phyloP scores from a whole-genome alignment of 1,140 invertebrate species.

The Acromyrmex charruanus region DNA sequence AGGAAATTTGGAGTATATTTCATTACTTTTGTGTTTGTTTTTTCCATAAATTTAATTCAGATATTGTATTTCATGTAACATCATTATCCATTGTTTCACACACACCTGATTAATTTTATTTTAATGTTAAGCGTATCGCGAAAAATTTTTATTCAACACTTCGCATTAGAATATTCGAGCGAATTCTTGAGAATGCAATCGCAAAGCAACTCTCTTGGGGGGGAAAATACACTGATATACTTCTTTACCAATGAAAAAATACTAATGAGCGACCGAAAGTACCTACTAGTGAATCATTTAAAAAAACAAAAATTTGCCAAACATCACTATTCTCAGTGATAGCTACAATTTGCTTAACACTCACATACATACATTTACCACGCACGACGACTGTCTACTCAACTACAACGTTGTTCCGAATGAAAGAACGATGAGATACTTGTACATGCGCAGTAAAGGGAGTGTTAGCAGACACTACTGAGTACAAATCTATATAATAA shows the following conservation, averaged over 20 bases:
- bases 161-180: background rate
- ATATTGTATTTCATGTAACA: background rate
- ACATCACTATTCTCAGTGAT: background rate
- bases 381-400: background rate
- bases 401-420: background rate
- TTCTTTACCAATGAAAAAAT: background rate
- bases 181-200: background rate
- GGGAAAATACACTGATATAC: background rate
- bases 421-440: background rate
- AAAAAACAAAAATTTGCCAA: background rate
- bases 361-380: background rate
- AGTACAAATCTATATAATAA: background rate
- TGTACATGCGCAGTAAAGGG: background rate
- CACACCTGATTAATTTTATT: conserved; percentile 10
- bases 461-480: background rate
- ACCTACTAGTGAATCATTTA: background rate
- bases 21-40: background rate
- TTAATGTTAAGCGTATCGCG: background rate
- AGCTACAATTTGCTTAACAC: background rate
- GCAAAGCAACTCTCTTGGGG: background rate
- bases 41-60: background rate
- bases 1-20: background rate
- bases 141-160: conserved; percentile 43
- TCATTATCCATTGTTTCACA: background rate
- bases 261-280: background rate